Conservation (phyloP, 2,797 vertebrate genomes). For the Linurgus olivaceus region DNA sequence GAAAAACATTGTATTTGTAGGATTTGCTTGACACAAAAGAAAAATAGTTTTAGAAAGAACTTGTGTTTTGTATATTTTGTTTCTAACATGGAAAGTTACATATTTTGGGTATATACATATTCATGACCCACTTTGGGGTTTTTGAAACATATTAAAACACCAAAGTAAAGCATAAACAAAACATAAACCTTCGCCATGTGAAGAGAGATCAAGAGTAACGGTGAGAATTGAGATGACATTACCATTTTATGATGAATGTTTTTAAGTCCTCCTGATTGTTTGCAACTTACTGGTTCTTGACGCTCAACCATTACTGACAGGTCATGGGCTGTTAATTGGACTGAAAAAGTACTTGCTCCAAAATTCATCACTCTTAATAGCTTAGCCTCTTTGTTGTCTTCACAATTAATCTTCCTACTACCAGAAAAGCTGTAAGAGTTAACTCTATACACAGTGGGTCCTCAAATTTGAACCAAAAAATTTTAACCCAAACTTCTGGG, state of each 20-base stretch:
- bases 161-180: neutral
- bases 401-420: neutral
- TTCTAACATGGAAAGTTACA: neutral
- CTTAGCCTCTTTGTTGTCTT: neutral
- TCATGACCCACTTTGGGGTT: neutral
- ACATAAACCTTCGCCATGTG: neutral
- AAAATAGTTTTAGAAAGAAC: neutral
- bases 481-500: neutral
- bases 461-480: neutral
- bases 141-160: neutral
- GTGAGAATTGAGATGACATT: neutral
- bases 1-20: neutral
- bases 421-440: neutral
- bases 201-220: neutral
- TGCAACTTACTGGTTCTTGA: neutral
- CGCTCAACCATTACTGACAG: neutral
- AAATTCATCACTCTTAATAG: constrained; percentile 2
- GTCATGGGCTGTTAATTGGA: neutral
- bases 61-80: neutral
- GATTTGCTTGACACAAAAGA: neutral
- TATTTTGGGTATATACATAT: neutral
- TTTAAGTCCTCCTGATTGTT: neutral
- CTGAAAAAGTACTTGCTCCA: neutral
- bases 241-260: neutral
- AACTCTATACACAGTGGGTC: neutral